Evolutionary conservation across 1,140 invertebrate genomes (phyloP), one percentile per base, ranked within the genome.

Genomic region (Aphelenchoides fujianensis): DNA sequence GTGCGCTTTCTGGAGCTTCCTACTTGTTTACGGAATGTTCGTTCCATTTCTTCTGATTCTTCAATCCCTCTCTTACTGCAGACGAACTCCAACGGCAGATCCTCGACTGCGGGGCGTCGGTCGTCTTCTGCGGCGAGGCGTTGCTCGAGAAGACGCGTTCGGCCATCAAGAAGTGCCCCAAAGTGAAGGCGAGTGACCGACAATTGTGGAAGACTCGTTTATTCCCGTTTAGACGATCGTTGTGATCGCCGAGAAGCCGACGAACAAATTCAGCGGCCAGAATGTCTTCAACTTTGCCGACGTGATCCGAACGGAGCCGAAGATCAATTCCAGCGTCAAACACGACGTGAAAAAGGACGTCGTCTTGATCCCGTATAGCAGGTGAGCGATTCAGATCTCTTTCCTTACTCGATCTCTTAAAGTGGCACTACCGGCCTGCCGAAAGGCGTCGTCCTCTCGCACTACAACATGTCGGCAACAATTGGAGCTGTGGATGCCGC

Each of bases 11-110:
- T 5, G 90, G 91, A 0, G 86, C 91, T 0, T 94, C 93, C 86
- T 91, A 92, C 0, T 82, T 89, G 41, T 94, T 92, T 79, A 93
- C 91, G 2, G 74, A 89, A 92, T 92, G 90, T 73, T 16, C 27
- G 59, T n/a, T 61, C n/a, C n/a, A n/a, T n/a, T n/a, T n/a, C n/a
- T n/a, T n/a, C 19, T 23, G 19, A 53, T 27, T 53, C 27, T 23
- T 53, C 12, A 19, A 61, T 61, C 1, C 16, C n/a, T 1, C 1
- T 61, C 36, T 61, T 2, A 2, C 31, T 67, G n/a, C 28, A 67
- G 64, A 62, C 35, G 67, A 69, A 35, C 16, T 69, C n/a, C 63
- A 28, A 28, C 61, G 68, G 2, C 91, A 92, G 82, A 74, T 93
- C 31, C 81, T 86, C 63, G 86, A 89, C 70, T 89, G 89, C 3